Percentiles rank a stretch among this genome's conserved stretches.
These are phyloP conservation scores for Rhinopomastus cyanomelas DNA, from an alignment of 2,113 vertebrate species.

Conservation along the genomic window DNA sequence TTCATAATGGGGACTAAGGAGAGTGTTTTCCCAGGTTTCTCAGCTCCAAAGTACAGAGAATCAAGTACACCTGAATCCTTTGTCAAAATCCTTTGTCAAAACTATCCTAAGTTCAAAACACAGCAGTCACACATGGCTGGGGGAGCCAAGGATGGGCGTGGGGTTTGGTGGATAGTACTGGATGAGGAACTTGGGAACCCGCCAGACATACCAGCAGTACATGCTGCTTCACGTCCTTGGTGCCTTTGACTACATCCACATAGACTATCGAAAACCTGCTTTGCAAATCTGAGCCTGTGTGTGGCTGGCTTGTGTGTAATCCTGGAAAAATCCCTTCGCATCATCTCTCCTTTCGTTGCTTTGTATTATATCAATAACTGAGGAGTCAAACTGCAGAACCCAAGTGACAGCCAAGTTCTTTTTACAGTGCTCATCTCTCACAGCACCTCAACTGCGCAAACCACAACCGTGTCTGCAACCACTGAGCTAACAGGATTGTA, in stretches of 20 bases:
- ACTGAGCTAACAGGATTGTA: neutral
- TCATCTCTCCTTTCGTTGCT: neutral
- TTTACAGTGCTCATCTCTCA: neutral
- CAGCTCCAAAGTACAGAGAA: neutral
- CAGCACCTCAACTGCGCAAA: neutral
- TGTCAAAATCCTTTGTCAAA: neutral
- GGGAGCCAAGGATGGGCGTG: neutral
- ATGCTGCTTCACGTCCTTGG: rapidly evolving
- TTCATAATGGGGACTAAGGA: neutral
- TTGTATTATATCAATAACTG: neutral
- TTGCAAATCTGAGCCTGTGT: neutral
- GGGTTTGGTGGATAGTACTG: neutral
- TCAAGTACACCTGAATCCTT: neutral
- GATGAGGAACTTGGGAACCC: neutral
- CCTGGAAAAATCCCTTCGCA: neutral
- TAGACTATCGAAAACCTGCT: neutral
- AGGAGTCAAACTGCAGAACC: neutral
- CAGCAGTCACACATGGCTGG: neutral
- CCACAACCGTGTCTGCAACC: neutral
- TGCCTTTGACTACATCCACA: neutral
- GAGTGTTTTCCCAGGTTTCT: neutral
- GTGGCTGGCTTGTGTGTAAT: neutral
- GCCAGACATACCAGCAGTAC: neutral
- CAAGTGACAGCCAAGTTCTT: neutral
- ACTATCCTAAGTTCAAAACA: neutral